Evolutionary conservation across 2,888 invertebrate species (phyloP), one percentile per base, ranked within the genome.

Genomic region (Pristionchus fissidentatus): DNA sequence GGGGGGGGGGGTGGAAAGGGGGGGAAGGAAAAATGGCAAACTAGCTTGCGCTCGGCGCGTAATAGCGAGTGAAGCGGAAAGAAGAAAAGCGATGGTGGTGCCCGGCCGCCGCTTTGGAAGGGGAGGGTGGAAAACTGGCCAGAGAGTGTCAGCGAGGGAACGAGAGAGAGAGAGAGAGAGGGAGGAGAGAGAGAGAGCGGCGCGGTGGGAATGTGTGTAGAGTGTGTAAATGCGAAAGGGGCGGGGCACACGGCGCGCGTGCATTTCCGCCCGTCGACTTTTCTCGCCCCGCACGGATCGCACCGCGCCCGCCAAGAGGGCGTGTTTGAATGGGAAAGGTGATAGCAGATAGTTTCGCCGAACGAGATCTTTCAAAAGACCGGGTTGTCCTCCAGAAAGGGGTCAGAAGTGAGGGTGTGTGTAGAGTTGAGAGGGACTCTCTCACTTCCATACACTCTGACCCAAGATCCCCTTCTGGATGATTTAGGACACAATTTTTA

Each of bases 21-120:
- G 43, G 26, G 43, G 70, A 26, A 41, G 70, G 70, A 70, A 70
- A 66, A 70, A 70, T 70, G 70, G 70, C 70, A 70, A 70, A 70
- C 70, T 70, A 70, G 70, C 70, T 70, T 70, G 70, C 70, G 70
- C 38, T n/a, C 32, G 70, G 70, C 70, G 70, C 70, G 70, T 70
- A 70, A 70, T 70, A 70, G 70, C 70, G 70, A 70, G 70, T 70
- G 70, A 41, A 70, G 70, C 70, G 70, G 70, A 70, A 70, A 70
- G 41, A 41, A 19, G 70, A 19, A 10, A 7, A 41, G 66, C 2
- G 26, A 29, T 26, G 29, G 60, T 7, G 60, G 60, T 5, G 29
- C 5, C 29, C 3, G 60, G 62, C 29, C 19, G 26, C 26, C 57
- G 29, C 5, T 29, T 26, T 29, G 41, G 38, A 41, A 41, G 32